phyloP scores from a whole-genome alignment of 2,797 vertebrate genomes.

The Jordanella pulchra region DNA sequence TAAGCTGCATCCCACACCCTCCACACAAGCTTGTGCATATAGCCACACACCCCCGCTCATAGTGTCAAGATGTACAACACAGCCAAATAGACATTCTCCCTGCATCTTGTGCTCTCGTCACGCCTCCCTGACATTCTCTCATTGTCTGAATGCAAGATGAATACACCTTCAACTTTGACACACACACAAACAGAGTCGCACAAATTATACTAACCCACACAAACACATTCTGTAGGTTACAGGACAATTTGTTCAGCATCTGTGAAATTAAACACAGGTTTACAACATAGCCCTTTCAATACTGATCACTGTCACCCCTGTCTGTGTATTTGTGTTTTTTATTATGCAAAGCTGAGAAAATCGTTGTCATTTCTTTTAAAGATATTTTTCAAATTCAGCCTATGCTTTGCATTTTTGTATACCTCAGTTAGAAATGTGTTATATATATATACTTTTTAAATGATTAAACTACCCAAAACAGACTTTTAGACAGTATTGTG shows the following conservation, averaged over 20 bases:
- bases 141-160: conserved; percentile 71
- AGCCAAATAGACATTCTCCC: conserved; percentile 70
- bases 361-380: conserved; percentile 4
- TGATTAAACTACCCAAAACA: background rate
- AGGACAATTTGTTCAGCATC: conserved; percentile 78
- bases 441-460: background rate
- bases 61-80: conserved; percentile 57
- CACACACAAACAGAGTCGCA: conserved; percentile 19
- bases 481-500: background rate
- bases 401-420: background rate
- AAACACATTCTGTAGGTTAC: conserved; percentile 66
- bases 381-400: conserved; percentile 9
- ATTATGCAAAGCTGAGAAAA: conserved; percentile 20
- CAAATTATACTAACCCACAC: conserved; percentile 58
- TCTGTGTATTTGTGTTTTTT: conserved; percentile 16
- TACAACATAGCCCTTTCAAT: conserved; percentile 73
- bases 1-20: background rate
- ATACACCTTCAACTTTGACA: conserved; percentile 35
- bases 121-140: conserved; percentile 72
- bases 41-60: background rate
- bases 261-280: conserved; percentile 79
- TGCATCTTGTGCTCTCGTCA: conserved; percentile 72
- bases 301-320: conserved; percentile 71
- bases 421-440: conserved; percentile 26
- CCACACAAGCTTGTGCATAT: background rate